Conservation (phyloP, 2,797 vertebrate genomes). For the Synaphobranchus kaupii region DNA sequence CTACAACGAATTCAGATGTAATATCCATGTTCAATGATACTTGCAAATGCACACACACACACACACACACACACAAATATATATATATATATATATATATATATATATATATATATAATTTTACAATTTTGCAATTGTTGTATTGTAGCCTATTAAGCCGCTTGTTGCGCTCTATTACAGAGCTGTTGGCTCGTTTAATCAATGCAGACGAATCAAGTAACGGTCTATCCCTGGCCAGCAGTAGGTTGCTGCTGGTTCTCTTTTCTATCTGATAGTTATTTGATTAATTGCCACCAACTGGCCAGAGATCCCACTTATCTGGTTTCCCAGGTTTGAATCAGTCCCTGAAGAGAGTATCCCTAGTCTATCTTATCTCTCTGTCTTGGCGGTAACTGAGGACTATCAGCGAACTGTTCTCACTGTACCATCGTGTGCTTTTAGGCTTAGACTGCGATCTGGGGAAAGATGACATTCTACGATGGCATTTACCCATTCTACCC, state of each 20-base stretch:
- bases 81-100: too few relatives aligned
- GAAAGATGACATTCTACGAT: slow-evolving; percentile 87
- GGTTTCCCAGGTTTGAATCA: background rate
- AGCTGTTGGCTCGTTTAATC: background rate
- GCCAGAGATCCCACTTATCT: background rate
- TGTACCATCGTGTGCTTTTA: background rate
- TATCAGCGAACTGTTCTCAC: slow-evolving; percentile 18
- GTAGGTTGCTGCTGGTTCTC: too few relatives aligned
- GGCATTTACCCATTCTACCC: slow-evolving; percentile 87
- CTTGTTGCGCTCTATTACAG: background rate
- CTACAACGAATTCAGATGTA: too few relatives aligned
- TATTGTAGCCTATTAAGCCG: too few relatives aligned
- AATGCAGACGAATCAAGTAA: background rate
- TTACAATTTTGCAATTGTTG: too few relatives aligned
- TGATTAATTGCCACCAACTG: background rate
- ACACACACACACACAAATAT: too few relatives aligned
- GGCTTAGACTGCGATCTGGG: slow-evolving; percentile 36
- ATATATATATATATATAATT: background rate
- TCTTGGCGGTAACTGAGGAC: slow-evolving; percentile 26
- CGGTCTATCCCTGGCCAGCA: background rate
- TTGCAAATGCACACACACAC: too few relatives aligned
- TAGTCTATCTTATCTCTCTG: background rate
- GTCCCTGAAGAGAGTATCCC: background rate
- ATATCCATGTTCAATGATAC: background rate
- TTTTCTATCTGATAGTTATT: background rate